Conservation (phyloP, 64 coral and sea anemone genomes). For the Porites lutea region DNA sequence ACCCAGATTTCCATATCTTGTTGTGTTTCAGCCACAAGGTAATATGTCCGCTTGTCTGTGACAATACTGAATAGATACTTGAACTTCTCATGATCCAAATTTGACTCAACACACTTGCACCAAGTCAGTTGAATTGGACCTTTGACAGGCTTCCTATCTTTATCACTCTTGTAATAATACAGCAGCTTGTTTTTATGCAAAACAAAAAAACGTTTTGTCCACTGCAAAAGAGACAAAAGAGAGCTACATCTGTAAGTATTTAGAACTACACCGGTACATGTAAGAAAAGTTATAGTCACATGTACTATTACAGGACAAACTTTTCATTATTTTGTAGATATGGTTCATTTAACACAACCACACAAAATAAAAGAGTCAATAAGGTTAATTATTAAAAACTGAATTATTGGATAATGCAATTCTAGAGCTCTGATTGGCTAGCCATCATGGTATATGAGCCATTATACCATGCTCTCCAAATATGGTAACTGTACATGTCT, state of each 20-base stretch:
- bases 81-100: constrained; percentile 80
- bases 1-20: constrained; percentile 90
- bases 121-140: constrained; percentile 67
- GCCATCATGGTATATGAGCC: no score
- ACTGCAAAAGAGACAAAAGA: constrained; percentile 68
- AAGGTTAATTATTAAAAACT: no score
- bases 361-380: no score
- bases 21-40: constrained; percentile 84
- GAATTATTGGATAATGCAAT: no score
- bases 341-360: no score
- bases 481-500: no score
- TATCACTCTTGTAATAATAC: constrained; percentile 85
- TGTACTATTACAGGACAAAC: no score
- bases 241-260: not conserved
- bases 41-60: constrained; percentile 76
- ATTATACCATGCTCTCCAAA: no score
- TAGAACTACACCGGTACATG: not conserved
- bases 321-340: no score
- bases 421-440: no score
- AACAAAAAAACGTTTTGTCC: constrained; percentile 93
- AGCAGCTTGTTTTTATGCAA: constrained; percentile 77
- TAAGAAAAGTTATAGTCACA: no score
- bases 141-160: constrained; percentile 81
- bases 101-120: constrained; percentile 78
- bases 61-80: constrained; percentile 90